Percentiles rank a stretch among this genome's conserved stretches.
phyloP scores from a whole-genome alignment of 1,140 invertebrate genomes.

The Solen grandis region DNA sequence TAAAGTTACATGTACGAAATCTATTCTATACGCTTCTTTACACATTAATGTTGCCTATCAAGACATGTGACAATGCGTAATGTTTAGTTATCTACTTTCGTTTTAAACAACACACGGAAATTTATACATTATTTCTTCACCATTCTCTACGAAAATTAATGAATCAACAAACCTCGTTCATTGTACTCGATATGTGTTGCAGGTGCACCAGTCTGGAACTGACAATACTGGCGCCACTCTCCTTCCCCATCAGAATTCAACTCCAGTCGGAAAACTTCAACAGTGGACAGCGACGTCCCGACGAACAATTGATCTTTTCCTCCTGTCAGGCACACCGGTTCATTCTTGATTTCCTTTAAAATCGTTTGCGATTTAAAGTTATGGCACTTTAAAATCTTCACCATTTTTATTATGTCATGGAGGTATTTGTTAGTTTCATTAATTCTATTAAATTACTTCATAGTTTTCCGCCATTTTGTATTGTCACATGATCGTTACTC shows the following conservation, averaged over 20 bases:
- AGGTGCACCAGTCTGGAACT: slow-evolving; percentile 45
- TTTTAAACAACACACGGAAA: neutral
- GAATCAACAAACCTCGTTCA: slow-evolving; percentile 17
- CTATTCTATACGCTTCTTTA: too few species aligned
- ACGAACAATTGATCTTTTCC: slow-evolving; percentile 27
- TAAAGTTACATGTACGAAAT: neutral
- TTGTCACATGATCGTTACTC: slow-evolving; percentile 51
- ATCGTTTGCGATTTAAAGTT: slow-evolving; percentile 24
- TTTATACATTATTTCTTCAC: neutral
- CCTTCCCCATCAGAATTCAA: neutral
- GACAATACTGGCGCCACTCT: slow-evolving; percentile 22
- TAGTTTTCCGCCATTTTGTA: slow-evolving; percentile 43
- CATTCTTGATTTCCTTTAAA: neutral
- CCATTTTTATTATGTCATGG: slow-evolving; percentile 21
- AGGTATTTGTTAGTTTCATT: neutral
- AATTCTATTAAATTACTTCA: neutral
- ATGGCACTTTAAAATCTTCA: slow-evolving; percentile 34
- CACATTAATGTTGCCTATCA: too few species aligned
- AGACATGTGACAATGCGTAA: too few species aligned
- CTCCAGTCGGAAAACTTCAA: slow-evolving; percentile 20
- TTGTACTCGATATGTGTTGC: slow-evolving; percentile 46
- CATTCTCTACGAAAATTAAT: neutral
- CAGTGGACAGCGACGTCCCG: neutral
- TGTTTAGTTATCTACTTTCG: neutral
- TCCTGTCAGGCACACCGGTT: slow-evolving; percentile 23